These are phyloP conservation scores for Trematocara marginatum DNA, from an alignment of 2,113 vertebrate genomes.

Conservation along the genomic window DNA sequence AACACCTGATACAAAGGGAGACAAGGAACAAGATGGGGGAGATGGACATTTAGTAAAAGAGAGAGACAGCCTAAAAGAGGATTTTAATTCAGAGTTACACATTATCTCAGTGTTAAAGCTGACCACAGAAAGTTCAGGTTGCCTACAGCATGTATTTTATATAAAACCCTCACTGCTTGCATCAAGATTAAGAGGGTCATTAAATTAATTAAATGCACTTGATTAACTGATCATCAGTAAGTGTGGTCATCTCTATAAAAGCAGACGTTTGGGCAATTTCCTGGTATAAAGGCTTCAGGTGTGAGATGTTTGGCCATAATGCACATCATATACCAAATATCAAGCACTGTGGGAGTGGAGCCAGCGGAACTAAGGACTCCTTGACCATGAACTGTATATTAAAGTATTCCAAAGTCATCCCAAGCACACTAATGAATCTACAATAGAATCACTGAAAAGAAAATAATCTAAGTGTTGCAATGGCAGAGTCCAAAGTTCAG, in stretches of 20 bases:
- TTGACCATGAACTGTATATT: neutral
- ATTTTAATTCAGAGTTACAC: neutral
- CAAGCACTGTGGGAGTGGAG: neutral
- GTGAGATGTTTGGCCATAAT: neutral
- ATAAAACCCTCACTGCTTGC: neutral
- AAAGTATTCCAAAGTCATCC: neutral
- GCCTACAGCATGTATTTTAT: neutral
- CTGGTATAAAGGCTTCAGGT: neutral
- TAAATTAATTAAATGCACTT: neutral
- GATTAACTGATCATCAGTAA: neutral
- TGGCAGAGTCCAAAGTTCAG: neutral
- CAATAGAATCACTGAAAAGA: neutral
- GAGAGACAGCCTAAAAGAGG: neutral
- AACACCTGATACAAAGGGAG: slow-evolving; percentile 71
- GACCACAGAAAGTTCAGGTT: neutral
- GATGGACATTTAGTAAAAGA: neutral
- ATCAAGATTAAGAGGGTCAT: neutral
- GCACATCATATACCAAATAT: neutral
- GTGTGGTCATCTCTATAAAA: neutral
- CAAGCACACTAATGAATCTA: neutral
- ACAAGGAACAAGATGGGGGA: neutral
- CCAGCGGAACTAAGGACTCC: neutral
- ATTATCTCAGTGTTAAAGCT: neutral
- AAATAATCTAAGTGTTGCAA: neutral
- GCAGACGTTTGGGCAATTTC: neutral